Evolutionary conservation across 2,888 invertebrate species (phyloP), one percentile per base, ranked within the genome.

Genomic region (Drosophila cognata): DNA sequence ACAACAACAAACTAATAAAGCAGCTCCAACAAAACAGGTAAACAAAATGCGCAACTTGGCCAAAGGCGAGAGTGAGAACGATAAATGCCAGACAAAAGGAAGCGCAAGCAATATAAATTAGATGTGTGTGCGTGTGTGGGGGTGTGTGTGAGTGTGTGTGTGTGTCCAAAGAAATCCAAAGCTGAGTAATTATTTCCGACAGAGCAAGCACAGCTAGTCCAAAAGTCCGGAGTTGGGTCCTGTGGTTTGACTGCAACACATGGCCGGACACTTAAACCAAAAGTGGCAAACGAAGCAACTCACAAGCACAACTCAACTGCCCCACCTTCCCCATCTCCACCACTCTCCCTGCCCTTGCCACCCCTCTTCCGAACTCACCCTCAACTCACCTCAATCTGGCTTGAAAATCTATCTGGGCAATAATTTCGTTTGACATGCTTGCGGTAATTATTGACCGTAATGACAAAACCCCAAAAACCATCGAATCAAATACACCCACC

Each of bases 391-490:
- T 60, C 71, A 60, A 43, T 61, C 69, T 67, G 74, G 57, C 71
- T 67, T 53, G 71, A 76, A 82, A 84, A 82, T 75, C 85, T 89
- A 91, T 89, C 90, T 79, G 78, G 88, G 83, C 91, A 91, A 88
- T 91, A 91, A 91, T 91, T 92, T 88, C 82, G 83, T 87, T 90
- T 92, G 91, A 91, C 91, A 92, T 88, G 91, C 89, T 91, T 92
- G 92, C 82, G 89, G 92, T 90, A 90, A 92, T 92, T 90, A 92
- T 91, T 88, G 91, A 87, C 92, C 92, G 87, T 91, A 91, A 91
- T 92, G 86, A 91, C 91, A 91, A 92, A 92, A 84, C 90, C 84
- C 90, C 90, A 69, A 68, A 74, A 82, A 60, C 74, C 86, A 71
- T 71, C 70, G 72, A 66, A 72, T 52, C 62, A 65, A 64, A 57